phyloP scores from a whole-genome alignment of 2,797 vertebrate species.

The Halcyon badia region DNA sequence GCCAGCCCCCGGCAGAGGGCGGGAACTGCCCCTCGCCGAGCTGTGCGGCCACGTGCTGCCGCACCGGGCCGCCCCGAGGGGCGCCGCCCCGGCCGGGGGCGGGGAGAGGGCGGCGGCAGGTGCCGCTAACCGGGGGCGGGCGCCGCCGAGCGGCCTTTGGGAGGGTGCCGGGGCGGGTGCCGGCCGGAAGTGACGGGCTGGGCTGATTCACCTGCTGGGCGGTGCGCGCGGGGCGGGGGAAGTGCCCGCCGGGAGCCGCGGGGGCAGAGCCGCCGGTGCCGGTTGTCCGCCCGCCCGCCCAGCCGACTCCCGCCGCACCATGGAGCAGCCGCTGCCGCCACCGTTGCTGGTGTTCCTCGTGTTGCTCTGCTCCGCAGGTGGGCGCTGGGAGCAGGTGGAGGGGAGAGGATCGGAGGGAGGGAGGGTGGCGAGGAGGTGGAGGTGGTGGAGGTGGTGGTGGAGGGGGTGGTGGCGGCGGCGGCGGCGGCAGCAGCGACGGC shows the following conservation, averaged over 20 bases:
- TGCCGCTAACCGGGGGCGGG: neutral
- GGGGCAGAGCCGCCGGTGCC: neutral
- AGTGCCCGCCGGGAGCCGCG: neutral
- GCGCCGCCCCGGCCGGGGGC: too few relatives aligned
- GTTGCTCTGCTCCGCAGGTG: slow-evolving; percentile 24
- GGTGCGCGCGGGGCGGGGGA: neutral
- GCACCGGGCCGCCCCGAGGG: too few relatives aligned
- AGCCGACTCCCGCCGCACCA: neutral
- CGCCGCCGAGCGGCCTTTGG: neutral
- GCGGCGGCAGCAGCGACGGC: accelerated
- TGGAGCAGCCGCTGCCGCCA: neutral
- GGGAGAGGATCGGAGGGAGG: neutral
- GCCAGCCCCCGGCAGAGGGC: neutral
- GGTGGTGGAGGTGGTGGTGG: too few relatives aligned
- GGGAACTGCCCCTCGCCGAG: neutral
- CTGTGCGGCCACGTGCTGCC: neutral
- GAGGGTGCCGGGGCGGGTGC: neutral
- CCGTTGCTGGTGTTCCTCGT: neutral
- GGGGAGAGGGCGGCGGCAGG: neutral
- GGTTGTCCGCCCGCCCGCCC: neutral
- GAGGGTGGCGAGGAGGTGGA: neutral
- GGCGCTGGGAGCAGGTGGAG: neutral
- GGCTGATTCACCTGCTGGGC: slow-evolving; percentile 73
- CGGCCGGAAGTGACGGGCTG: slow-evolving; percentile 71
- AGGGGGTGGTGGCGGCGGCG: accelerated